These are phyloP conservation scores for Rallus limicola DNA, from an alignment of 2,113 vertebrate species.

Conservation along the genomic window DNA sequence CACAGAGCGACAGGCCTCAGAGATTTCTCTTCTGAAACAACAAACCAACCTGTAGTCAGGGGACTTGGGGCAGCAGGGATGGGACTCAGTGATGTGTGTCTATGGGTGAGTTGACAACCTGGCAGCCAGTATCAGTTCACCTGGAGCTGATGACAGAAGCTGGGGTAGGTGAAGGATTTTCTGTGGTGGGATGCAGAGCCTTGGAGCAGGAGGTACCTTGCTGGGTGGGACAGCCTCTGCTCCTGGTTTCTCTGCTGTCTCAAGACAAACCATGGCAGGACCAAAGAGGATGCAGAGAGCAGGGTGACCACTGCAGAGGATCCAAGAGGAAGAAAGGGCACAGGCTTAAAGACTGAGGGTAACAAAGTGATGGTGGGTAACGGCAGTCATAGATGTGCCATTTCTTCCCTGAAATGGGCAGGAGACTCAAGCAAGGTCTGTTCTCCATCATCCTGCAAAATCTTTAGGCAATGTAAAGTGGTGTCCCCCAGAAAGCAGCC, in stretches of 20 bases:
- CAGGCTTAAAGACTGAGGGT: rapidly evolving
- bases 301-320: neutral
- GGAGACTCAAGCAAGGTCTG: neutral
- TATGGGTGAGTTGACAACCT: neutral
- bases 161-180: neutral
- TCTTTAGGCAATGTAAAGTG: neutral
- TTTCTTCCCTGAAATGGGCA: neutral
- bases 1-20: neutral
- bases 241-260: neutral
- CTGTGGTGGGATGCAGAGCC: rapidly evolving
- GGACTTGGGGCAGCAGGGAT: neutral
- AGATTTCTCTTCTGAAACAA: neutral
- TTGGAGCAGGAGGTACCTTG: neutral
- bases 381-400: neutral
- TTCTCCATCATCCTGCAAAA: neutral
- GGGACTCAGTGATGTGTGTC: neutral
- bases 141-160: rapidly evolving
- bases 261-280: rapidly evolving
- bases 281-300: neutral
- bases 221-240: neutral
- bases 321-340: neutral
- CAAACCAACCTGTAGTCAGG: neutral
- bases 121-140: neutral
- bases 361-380: neutral
- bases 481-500: neutral